Conservation (phyloP, 2,888 invertebrate genomes). For the Micropterix aruncella region DNA sequence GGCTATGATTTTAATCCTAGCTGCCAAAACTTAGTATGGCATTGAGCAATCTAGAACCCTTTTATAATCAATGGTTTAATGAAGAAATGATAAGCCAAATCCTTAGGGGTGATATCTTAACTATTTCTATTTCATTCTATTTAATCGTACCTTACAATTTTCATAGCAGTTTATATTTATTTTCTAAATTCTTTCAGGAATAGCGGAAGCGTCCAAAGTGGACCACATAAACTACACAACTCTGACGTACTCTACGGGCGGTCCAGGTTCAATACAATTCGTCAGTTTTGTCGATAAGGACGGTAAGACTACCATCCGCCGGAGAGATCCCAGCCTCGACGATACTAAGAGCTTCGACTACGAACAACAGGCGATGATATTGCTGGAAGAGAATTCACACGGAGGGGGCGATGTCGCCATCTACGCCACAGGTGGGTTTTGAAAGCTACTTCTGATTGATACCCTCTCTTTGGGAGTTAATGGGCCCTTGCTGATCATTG, state of each 20-base stretch:
- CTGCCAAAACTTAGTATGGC: too few relatives aligned
- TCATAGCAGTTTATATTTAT: slow-evolving; percentile 3
- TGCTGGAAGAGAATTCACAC: slow-evolving; percentile 61
- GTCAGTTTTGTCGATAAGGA: slow-evolving; percentile 18
- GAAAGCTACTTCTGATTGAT: too few relatives aligned
- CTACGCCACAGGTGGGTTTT: slow-evolving; percentile 66
- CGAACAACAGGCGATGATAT: slow-evolving; percentile 56
- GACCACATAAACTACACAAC: slow-evolving; percentile 62
- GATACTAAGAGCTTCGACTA: slow-evolving; percentile 52
- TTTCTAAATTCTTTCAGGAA: slow-evolving; percentile 33
- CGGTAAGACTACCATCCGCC: slow-evolving; percentile 21
- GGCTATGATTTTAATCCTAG: too few relatives aligned
- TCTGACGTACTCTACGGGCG: slow-evolving; percentile 64
- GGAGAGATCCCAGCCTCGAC: slow-evolving; percentile 44
- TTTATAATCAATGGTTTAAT: too few relatives aligned
- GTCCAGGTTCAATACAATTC: slow-evolving; percentile 49
- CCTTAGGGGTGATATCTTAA: too few relatives aligned
- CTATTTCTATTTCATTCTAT: too few relatives aligned
- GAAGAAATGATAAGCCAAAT: too few relatives aligned
- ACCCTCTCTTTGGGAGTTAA: too few relatives aligned
- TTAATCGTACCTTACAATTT: too few relatives aligned
- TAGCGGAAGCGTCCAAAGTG: slow-evolving; percentile 44
- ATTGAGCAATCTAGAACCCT: too few relatives aligned
- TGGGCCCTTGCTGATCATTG: too few relatives aligned
- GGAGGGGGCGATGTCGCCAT: slow-evolving; percentile 78